A percentile compares a stretch with the other conserved stretches of the same genome.
phyloP scores from a whole-genome alignment of 2,888 invertebrate species.

The Dusona sp. region DNA sequence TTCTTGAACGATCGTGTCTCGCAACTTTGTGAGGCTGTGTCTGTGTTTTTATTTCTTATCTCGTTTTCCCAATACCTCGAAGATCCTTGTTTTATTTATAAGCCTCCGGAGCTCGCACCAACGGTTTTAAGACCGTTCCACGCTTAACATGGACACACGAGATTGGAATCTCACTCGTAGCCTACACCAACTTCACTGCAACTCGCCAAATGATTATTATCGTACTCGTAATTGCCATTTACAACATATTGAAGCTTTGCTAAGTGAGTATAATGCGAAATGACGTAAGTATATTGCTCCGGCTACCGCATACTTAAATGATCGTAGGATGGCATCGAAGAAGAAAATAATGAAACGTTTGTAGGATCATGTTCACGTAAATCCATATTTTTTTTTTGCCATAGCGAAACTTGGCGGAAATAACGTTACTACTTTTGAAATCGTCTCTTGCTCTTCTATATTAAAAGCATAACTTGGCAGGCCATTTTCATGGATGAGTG shows the following conservation, averaged over 20 bases:
- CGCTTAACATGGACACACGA: slow-evolving; percentile 48
- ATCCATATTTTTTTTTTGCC: slow-evolving; percentile 8
- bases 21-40: slow-evolving; percentile 19
- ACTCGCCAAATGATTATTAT: slow-evolving; percentile 63
- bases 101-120: slow-evolving; percentile 46
- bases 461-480: background rate
- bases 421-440: background rate
- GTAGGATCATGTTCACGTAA: slow-evolving; percentile 18
- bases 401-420: background rate
- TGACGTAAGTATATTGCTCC: slow-evolving; percentile 52
- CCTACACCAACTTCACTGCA: slow-evolving; percentile 37
- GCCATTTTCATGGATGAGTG: background rate
- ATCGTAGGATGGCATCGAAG: slow-evolving; percentile 24
- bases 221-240: slow-evolving; percentile 67
- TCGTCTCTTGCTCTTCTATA: background rate
- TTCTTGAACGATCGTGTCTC: slow-evolving; percentile 40
- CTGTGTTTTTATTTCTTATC: slow-evolving; percentile 43
- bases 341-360: slow-evolving; percentile 36
- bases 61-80: slow-evolving; percentile 38
- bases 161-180: slow-evolving; percentile 61
- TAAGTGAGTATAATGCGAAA: slow-evolving; percentile 62
- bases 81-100: slow-evolving; percentile 47
- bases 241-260: slow-evolving; percentile 58
- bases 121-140: slow-evolving; percentile 42
- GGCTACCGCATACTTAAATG: slow-evolving; percentile 25